Conservation (phyloP, 2,113 vertebrate genomes). For the Myocastor coypus region DNA sequence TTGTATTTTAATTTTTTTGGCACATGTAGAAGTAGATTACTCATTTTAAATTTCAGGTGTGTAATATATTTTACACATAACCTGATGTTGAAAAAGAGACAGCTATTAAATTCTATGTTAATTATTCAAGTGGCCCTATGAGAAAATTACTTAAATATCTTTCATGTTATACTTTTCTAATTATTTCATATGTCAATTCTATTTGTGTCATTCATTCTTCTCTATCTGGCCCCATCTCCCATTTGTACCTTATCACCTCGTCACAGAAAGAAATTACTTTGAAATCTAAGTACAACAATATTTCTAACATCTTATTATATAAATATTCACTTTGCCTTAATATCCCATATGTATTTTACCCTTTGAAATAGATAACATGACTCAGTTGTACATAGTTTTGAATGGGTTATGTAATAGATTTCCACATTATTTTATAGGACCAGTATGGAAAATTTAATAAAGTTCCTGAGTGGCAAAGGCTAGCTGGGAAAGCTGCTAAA, state of each 20-base stretch:
- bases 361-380: constrained; percentile 9
- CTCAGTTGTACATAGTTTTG: constrained; percentile 8
- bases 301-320: constrained; percentile 3
- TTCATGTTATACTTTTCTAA: neutral
- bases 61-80: neutral
- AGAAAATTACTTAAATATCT: neutral
- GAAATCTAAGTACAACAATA: constrained; percentile 17
- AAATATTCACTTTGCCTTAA: neutral
- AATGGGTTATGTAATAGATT: constrained; percentile 27
- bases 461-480: constrained; percentile 98
- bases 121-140: neutral
- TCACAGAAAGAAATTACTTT: neutral
- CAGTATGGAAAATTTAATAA: constrained; percentile 96
- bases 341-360: constrained; percentile 32
- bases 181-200: neutral
- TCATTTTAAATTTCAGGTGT: neutral
- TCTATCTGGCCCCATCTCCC: neutral
- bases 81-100: neutral
- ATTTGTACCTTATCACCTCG: neutral
- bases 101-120: neutral
- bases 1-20: constrained; percentile 28
- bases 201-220: neutral
- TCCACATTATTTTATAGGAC: constrained; percentile 88
- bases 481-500: constrained; percentile 98
- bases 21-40: neutral